A percentile compares a stretch with the other conserved stretches of the same genome.
phyloP scores from a whole-genome alignment of 2,113 vertebrate genomes.

The Microtus montanus region DNA sequence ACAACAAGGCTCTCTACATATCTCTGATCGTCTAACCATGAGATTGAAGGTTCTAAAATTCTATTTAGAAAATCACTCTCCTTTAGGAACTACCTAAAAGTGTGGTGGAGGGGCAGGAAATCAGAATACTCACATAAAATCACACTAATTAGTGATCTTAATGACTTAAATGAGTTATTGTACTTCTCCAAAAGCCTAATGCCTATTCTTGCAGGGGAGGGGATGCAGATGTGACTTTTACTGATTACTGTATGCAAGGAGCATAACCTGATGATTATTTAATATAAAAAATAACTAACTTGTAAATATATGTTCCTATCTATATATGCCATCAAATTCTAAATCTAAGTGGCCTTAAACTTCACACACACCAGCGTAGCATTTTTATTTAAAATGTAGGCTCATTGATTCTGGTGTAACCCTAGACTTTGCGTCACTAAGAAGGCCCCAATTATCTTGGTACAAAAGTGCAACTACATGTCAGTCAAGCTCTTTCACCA shows the following conservation, averaged over 20 bases:
- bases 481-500: not conserved
- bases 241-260: conserved; percentile 13
- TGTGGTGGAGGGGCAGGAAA: not conserved
- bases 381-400: conserved; percentile 19
- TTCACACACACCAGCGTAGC: not conserved
- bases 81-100: conserved; percentile 13
- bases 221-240: not conserved
- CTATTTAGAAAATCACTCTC: conserved; percentile 2
- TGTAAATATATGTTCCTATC: not conserved
- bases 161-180: conserved; percentile 28
- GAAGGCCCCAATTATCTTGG: not conserved
- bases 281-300: not conserved
- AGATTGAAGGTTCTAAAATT: not conserved
- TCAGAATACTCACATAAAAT: conserved; percentile 39
- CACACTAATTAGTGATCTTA: not conserved
- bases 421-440: conserved; percentile 8
- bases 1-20: not conserved
- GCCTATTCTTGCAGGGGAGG: not conserved
- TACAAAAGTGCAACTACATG: not conserved
- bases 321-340: conserved; percentile 14
- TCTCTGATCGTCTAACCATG: not conserved
- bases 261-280: not conserved
- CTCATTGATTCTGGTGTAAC: not conserved
- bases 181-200: conserved; percentile 20
- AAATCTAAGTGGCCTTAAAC: conserved; percentile 38